A percentile compares a stretch with the other conserved stretches of the same genome.
Conservation (phyloP, 35 echinoderm and acorn worm genomes). For the Acanthaster planci region DNA sequence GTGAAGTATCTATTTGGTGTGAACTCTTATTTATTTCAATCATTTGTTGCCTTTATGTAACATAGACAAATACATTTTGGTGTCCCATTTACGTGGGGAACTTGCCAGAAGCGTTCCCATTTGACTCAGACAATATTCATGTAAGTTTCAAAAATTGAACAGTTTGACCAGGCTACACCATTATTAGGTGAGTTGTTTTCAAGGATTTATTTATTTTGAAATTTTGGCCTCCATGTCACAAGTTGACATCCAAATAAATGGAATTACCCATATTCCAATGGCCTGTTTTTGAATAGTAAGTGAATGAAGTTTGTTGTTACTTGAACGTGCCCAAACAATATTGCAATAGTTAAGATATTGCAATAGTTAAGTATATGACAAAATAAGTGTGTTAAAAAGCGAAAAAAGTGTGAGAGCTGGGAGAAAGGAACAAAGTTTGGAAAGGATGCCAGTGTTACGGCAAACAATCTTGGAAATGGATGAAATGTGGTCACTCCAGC, state of each 20-base stretch:
- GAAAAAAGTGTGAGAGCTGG: too few relatives aligned
- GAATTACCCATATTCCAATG: background rate
- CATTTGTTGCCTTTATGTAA: slow-evolving; percentile 12
- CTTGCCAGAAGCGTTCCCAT: background rate
- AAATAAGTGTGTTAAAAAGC: too few relatives aligned
- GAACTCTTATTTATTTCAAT: slow-evolving; percentile 3
- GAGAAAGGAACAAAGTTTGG: too few relatives aligned
- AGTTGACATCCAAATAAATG: slow-evolving; percentile 9
- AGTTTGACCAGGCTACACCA: background rate
- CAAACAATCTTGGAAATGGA: too few relatives aligned
- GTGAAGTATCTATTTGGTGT: slow-evolving; percentile 4
- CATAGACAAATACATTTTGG: background rate
- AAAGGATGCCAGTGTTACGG: too few relatives aligned
- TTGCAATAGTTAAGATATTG: too few relatives aligned
- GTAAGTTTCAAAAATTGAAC: background rate
- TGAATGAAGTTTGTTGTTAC: too few relatives aligned
- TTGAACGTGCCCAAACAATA: too few relatives aligned
- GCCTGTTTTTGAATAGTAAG: too few relatives aligned
- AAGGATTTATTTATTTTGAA: slow-evolving; percentile 1
- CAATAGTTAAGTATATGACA: too few relatives aligned
- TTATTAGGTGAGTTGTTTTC: slow-evolving; percentile 1
- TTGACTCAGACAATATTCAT: background rate
- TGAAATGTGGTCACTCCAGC: too few relatives aligned
- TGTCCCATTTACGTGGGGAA: slow-evolving; percentile 1
- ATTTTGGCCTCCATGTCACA: background rate